phyloP scores from a whole-genome alignment of 2,113 vertebrate genomes.

The Ovibos moschatus region DNA sequence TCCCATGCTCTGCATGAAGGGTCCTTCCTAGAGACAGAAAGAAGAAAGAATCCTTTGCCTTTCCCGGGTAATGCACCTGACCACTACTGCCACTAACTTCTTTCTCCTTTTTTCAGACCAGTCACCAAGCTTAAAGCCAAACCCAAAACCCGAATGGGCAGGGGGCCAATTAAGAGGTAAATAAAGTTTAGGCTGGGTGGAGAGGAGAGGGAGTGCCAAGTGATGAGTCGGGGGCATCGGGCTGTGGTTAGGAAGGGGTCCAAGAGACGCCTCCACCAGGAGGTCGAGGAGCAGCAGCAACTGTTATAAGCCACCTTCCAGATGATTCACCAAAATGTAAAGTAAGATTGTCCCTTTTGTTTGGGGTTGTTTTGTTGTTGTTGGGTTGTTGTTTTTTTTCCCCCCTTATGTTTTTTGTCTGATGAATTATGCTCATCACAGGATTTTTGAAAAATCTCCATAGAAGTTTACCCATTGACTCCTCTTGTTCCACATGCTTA shows the following conservation, averaged over 20 bases:
- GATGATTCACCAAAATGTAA: not conserved
- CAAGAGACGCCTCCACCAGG: not conserved
- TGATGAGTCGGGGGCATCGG: not conserved
- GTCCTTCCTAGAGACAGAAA: not conserved
- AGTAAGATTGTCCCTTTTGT: not conserved
- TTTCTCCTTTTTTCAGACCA: slow-evolving; percentile 91
- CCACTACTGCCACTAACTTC: not conserved
- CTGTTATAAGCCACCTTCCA: not conserved
- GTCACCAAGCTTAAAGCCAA: slow-evolving; percentile 86
- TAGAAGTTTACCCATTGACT: not conserved
- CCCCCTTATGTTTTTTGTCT: not conserved
- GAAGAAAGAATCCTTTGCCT: not conserved
- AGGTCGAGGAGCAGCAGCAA: not conserved
- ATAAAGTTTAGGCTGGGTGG: slow-evolving; percentile 57
- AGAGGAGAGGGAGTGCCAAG: not conserved
- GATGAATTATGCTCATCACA: not conserved
- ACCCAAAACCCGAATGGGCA: slow-evolving; percentile 84
- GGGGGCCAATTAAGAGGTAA: slow-evolving; percentile 89
- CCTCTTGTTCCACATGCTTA: not conserved
- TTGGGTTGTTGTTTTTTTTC: not conserved
- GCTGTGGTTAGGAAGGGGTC: not conserved
- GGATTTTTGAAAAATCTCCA: not conserved
- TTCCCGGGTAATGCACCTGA: not conserved
- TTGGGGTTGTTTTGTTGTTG: not conserved
- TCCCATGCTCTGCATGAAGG: not conserved